Evolutionary conservation across 2,797 vertebrate genomes (phyloP), one percentile per base, ranked within the genome.

Genomic region (Diglossa cyanea): DNA sequence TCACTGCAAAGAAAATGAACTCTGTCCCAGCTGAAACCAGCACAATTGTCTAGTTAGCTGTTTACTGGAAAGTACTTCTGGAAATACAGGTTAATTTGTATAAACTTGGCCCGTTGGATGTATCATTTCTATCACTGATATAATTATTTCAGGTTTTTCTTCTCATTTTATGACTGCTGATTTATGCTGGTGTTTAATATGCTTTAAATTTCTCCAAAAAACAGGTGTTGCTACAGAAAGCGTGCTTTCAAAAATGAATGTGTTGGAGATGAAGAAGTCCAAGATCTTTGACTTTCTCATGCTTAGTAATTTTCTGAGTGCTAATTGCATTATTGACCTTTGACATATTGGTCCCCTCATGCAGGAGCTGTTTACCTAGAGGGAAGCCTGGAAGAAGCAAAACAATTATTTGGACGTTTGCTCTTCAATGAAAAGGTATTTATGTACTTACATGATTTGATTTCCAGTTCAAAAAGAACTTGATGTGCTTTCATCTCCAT

Each of bases 321-420:
- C 58, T 96, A 87, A 94, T 53, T 90, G 26, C 28, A 7, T 72
- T 44, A 66, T 70, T 96, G 84, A 84, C 54, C 57, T 94, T 80
- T 53, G 81, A 51, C 7, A 0, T 90, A 48, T 74, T 83, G 77
- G 31, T 90, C 51, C 44, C 63, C 70, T 96, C 51, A 17, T 90
- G 51, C 90, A 99, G 99, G 99, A 90, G 99, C 99, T 5, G 99
- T 99, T 94, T 99, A 99, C 97, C 94, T 99, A 93, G 99, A 99
- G 88, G 99, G 99, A 85, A 99, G 99, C 67, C 97, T 99, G 79
- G 98, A 99, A 55, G 99, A 99, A 97, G 98, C 99, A 78, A 99
- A 99, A 61, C 98, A 98, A 92, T 98, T 99, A 65, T 99, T 99
- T 95, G 99, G 99, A 61, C 98, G 99, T 88, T 98, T 99, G 53